Percentiles rank a stretch among this genome's conserved stretches.
Evolutionary conservation across 2,113 vertebrate species (phyloP).

Genomic region (Heterocephalus glaber): DNA sequence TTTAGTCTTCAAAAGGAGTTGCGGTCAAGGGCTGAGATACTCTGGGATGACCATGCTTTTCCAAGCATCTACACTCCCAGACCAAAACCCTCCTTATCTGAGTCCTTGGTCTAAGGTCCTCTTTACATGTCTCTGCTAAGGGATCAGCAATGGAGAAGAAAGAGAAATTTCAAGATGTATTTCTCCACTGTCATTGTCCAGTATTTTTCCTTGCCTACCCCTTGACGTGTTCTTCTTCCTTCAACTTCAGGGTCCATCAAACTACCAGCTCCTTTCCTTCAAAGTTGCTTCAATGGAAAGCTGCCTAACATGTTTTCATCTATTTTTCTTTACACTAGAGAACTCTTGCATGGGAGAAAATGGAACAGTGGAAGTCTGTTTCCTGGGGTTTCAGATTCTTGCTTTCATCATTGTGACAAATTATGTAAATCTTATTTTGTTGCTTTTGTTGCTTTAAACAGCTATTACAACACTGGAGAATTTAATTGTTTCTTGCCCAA

Average conservation of each 20-base stretch:
- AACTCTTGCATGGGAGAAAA: neutral
- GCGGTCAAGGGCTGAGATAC: neutral
- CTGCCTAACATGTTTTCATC: accelerated
- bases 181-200: neutral
- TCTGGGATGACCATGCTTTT: neutral
- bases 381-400: neutral
- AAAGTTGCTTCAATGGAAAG: neutral
- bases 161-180: neutral
- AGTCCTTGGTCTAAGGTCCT: accelerated
- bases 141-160: neutral
- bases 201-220: neutral
- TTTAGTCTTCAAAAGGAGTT: neutral
- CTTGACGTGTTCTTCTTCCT: accelerated
- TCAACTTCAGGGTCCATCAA: neutral
- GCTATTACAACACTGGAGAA: neutral
- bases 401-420: neutral
- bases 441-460: neutral
- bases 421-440: neutral
- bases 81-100: neutral
- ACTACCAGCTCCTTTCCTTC: neutral
- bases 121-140: neutral
- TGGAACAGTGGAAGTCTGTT: neutral
- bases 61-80: accelerated
- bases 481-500: neutral
- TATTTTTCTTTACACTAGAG: neutral